These are phyloP conservation scores for Drosophila fulvimacula DNA, from an alignment of 2,888 invertebrate species.

Conservation along the genomic window DNA sequence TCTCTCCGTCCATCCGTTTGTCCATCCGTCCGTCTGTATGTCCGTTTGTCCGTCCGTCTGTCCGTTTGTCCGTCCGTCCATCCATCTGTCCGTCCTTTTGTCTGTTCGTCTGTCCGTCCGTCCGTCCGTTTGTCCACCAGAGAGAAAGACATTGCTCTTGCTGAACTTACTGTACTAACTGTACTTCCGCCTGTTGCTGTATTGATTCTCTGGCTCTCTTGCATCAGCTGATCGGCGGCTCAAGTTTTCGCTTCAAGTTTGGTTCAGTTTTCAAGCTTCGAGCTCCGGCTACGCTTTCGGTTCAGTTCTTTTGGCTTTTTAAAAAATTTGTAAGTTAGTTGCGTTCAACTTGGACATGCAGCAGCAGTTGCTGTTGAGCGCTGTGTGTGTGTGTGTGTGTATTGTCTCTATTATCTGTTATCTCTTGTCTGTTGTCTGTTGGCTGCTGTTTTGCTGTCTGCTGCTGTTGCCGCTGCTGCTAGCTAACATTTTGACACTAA, in stretches of 20 bases:
- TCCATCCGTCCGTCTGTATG: too few relatives aligned
- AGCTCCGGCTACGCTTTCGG: not conserved
- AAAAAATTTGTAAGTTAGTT: slow-evolving; percentile 39
- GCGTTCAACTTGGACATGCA: slow-evolving; percentile 38
- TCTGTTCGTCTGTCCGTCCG: too few relatives aligned
- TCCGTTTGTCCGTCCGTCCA: too few relatives aligned
- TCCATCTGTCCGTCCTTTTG: too few relatives aligned
- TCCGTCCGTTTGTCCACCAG: too few relatives aligned
- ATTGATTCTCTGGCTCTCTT: not conserved
- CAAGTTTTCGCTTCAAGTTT: too few relatives aligned
- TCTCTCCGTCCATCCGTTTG: too few relatives aligned
- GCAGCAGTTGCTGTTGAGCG: not conserved
- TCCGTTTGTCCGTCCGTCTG: too few relatives aligned
- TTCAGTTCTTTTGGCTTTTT: slow-evolving; percentile 7
- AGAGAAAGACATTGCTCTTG: too few relatives aligned
- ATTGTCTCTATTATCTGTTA: slow-evolving; percentile 9
- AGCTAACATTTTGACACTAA: slow-evolving; percentile 66
- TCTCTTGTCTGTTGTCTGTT: slow-evolving; percentile 9
- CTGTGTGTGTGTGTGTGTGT: slow-evolving; percentile 12
- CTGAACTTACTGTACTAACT: too few relatives aligned
- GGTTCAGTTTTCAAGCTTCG: not conserved
- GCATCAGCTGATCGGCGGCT: not conserved
- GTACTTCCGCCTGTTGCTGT: too few relatives aligned
- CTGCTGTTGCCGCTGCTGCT: slow-evolving; percentile 31
- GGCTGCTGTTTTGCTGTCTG: slow-evolving; percentile 20